These are phyloP conservation scores for Podotricha telesiphe DNA, from an alignment of 2,888 invertebrate species.

Conservation along the genomic window DNA sequence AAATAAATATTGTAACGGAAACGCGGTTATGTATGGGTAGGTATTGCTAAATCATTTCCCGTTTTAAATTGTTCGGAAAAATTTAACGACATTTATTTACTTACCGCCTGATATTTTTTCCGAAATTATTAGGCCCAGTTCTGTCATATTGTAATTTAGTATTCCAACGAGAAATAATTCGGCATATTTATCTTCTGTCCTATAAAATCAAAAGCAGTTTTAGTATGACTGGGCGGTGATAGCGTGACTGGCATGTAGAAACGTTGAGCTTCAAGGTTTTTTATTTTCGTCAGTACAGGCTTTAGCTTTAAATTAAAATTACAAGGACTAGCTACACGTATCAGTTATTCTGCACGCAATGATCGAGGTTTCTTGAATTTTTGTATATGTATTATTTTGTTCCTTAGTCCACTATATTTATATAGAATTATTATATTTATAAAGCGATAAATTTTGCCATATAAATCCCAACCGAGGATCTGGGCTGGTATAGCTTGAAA, in stretches of 20 bases:
- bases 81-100: neutral
- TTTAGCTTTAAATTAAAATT: neutral
- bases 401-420: too few species aligned
- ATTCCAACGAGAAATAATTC: neutral
- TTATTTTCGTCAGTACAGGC: neutral
- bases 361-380: neutral
- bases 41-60: neutral
- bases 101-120: neutral
- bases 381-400: too few species aligned
- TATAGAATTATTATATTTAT: too few species aligned
- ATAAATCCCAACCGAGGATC: too few species aligned
- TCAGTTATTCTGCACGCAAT: conserved; percentile 1
- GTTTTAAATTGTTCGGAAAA: neutral
- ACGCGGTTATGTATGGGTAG: too few species aligned
- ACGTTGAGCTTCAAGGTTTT: conserved; percentile 2
- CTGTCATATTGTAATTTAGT: neutral
- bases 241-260: conserved; percentile 15
- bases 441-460: too few species aligned
- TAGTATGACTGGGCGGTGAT: neutral
- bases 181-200: neutral
- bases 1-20: neutral
- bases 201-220: neutral
- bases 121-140: neutral
- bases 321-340: neutral
- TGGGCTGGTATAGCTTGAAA: neutral